Conservation (phyloP, 2,888 invertebrate genomes). For the Athalia circularis region DNA sequence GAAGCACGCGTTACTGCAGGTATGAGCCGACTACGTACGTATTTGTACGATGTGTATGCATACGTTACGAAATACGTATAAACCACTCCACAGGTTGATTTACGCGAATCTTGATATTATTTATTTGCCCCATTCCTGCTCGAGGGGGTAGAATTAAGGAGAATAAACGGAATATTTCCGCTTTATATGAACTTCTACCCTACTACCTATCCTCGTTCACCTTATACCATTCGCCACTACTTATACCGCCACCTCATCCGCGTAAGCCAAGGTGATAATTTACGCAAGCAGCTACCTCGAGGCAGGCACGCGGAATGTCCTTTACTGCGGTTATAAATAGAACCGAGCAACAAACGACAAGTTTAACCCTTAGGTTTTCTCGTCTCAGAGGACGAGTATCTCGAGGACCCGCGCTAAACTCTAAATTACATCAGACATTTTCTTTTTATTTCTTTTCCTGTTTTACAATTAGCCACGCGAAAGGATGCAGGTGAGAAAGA, state of each 20-base stretch:
- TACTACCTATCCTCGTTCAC: not conserved
- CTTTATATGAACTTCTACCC: too few relatives aligned
- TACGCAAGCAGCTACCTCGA: not conserved
- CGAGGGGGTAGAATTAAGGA: too few relatives aligned
- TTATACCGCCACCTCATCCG: not conserved
- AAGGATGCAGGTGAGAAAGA: too few relatives aligned
- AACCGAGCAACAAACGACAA: slow-evolving; percentile 1
- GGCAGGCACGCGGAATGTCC: slow-evolving; percentile 15
- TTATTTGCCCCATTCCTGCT: not conserved
- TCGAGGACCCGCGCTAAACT: not conserved
- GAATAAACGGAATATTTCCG: not conserved
- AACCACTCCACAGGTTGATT: not conserved
- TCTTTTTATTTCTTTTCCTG: too few relatives aligned
- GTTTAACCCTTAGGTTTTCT: not conserved
- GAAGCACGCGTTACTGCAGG: too few relatives aligned
- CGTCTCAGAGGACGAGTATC: not conserved
- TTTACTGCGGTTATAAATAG: slow-evolving; percentile 49
- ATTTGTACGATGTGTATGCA: too few relatives aligned
- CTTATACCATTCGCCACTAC: not conserved
- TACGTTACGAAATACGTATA: too few relatives aligned
- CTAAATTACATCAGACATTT: too few relatives aligned
- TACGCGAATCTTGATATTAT: not conserved
- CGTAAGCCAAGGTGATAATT: slow-evolving; percentile 15
- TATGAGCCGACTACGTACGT: too few relatives aligned
- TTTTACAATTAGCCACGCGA: too few relatives aligned